Conservation (phyloP, 2,113 vertebrate genomes). For the Laticauda colubrina region DNA sequence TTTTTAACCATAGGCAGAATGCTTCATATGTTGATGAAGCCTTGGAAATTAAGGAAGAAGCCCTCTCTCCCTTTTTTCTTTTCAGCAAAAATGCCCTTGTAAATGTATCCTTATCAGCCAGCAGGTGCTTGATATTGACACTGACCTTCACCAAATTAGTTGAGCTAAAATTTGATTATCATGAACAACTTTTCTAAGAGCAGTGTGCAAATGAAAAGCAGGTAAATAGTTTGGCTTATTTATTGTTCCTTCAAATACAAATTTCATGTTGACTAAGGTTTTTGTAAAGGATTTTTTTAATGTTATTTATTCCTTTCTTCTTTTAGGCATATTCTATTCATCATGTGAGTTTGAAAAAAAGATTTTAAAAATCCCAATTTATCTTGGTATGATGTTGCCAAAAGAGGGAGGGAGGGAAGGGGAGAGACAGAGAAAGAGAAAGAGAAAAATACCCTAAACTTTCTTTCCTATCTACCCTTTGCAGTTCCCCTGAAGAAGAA, state of each 20-base stretch:
- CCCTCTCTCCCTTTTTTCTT: not conserved
- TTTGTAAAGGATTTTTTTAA: not conserved
- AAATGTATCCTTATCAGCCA: slow-evolving; percentile 32
- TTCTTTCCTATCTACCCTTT: not conserved
- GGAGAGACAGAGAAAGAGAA: not conserved
- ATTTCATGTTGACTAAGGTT: not conserved
- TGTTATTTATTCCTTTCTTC: not conserved
- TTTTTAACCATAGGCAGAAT: not conserved
- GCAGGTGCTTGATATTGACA: slow-evolving; percentile 14
- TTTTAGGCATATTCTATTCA: not conserved
- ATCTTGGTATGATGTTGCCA: not conserved
- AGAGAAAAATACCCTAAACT: not conserved
- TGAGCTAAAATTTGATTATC: slow-evolving; percentile 35
- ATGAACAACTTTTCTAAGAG: slow-evolving; percentile 4
- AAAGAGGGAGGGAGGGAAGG: too few relatives aligned
- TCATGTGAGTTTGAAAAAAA: not conserved
- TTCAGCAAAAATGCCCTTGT: slow-evolving; percentile 22
- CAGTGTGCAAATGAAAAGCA: not conserved
- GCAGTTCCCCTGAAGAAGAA: not conserved
- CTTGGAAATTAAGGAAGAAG: not conserved
- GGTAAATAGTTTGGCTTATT: not conserved
- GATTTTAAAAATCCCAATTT: not conserved
- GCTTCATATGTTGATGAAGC: not conserved
- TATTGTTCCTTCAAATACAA: not conserved
- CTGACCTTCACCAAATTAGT: slow-evolving; percentile 27